Evolutionary conservation across 2,113 vertebrate species (phyloP).

Genomic region (Microtus montanus): DNA sequence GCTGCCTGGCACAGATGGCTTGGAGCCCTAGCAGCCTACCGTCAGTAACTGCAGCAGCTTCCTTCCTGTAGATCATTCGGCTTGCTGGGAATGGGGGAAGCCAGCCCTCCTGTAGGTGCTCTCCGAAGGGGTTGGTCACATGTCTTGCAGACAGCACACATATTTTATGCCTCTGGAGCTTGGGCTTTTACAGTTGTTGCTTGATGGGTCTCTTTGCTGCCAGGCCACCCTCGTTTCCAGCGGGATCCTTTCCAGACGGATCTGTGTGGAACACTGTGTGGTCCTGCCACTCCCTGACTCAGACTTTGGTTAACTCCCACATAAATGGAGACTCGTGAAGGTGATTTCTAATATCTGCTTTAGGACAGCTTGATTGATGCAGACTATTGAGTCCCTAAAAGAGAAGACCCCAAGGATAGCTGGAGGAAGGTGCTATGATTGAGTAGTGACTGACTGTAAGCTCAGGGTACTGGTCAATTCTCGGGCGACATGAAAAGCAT

Average conservation of each 20-base stretch:
- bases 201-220: not conserved
- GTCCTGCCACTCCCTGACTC: not conserved
- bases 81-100: not conserved
- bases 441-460: not conserved
- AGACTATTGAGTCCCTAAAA: not conserved
- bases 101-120: accelerated
- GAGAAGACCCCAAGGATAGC: not conserved
- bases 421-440: not conserved
- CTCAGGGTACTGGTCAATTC: not conserved
- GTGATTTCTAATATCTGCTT: no score
- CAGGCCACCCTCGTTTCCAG: not conserved
- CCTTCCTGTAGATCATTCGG: not conserved
- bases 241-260: not conserved
- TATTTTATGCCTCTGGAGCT: not conserved
- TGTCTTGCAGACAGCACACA: not conserved
- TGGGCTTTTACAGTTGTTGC: not conserved
- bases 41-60: not conserved
- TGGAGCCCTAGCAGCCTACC: not conserved
- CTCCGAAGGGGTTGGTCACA: not conserved
- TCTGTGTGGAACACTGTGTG: not conserved
- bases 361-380: not conserved
- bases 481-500: not conserved
- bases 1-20: not conserved
- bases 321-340: not conserved
- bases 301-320: not conserved